Evolutionary conservation across 2,888 invertebrate genomes (phyloP).

Genomic region (Quadroppia sp.): DNA sequence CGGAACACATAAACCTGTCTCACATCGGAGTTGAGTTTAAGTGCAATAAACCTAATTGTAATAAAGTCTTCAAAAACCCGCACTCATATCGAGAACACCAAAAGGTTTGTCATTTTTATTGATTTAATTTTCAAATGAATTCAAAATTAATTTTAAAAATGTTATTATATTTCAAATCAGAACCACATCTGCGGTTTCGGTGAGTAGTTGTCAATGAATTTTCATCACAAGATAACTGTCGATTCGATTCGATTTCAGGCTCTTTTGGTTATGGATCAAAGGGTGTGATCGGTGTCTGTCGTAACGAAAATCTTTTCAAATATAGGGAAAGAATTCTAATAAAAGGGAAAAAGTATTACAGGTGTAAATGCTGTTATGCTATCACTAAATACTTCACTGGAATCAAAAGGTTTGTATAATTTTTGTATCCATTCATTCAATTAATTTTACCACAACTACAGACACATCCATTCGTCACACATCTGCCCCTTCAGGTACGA

Average conservation of each 20-base stretch:
- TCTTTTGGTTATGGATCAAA: conserved; percentile 24
- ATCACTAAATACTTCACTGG: conserved; percentile 12
- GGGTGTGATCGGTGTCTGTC: conserved; percentile 32
- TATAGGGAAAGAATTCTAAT: conserved; percentile 1
- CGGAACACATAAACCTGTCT: conserved; percentile 21
- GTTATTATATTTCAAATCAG: background rate
- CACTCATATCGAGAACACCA: conserved; percentile 26
- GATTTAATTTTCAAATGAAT: background rate
- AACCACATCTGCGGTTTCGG: conserved; percentile 33
- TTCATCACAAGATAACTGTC: too few species aligned
- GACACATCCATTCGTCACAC: conserved; percentile 9
- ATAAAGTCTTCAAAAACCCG: conserved; percentile 24
- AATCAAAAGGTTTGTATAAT: background rate
- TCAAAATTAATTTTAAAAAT: background rate
- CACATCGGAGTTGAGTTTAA: conserved; percentile 18
- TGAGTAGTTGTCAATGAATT: background rate
- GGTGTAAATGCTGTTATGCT: background rate
- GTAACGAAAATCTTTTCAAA: conserved; percentile 30
- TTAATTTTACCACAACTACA: background rate
- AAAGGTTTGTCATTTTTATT: background rate
- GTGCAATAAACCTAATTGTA: conserved; percentile 15
- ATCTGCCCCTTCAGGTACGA: conserved; percentile 16
- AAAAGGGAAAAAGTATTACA: background rate
- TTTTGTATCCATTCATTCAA: too few species aligned
- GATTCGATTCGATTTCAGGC: too few species aligned